Evolutionary conservation across 2,113 vertebrate species (phyloP).

Genomic region (Agapornis roseicollis): DNA sequence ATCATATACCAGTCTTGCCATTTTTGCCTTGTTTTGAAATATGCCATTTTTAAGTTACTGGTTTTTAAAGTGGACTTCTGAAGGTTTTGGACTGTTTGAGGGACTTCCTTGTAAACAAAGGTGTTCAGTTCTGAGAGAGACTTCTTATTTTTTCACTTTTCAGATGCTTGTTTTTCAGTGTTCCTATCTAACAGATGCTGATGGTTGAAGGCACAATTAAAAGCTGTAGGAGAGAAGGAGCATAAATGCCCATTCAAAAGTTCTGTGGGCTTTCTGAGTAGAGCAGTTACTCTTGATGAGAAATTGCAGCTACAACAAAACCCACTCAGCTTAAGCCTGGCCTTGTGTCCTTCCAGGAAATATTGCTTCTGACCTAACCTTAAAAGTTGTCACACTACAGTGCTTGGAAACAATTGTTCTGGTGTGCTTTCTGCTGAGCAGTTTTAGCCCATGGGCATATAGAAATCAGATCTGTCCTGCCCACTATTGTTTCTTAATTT

Average conservation of each 20-base stretch:
- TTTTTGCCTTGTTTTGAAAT: not conserved
- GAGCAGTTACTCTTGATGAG: not conserved
- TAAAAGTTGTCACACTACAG: not conserved
- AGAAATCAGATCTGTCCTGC: not conserved
- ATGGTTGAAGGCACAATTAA: not conserved
- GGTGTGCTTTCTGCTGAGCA: not conserved
- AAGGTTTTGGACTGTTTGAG: not conserved
- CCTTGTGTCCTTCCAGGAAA: not conserved
- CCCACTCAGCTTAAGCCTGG: not conserved
- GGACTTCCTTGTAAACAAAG: not conserved
- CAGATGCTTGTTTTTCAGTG: not conserved
- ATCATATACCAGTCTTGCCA: not conserved
- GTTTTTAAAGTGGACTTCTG: not conserved
- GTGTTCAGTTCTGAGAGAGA: not conserved
- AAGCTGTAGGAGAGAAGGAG: not conserved
- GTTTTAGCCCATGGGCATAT: not conserved
- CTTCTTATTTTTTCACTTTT: not conserved
- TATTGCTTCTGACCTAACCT: not conserved
- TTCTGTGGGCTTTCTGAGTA: not conserved
- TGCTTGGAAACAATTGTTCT: not conserved
- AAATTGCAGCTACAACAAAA: not conserved
- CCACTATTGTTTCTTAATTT: not conserved
- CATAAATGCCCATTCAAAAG: not conserved
- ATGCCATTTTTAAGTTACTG: accelerated
- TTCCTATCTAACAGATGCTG: not conserved